Conservation (phyloP, 2,888 invertebrate genomes). For the Nomada fabriciana region DNA sequence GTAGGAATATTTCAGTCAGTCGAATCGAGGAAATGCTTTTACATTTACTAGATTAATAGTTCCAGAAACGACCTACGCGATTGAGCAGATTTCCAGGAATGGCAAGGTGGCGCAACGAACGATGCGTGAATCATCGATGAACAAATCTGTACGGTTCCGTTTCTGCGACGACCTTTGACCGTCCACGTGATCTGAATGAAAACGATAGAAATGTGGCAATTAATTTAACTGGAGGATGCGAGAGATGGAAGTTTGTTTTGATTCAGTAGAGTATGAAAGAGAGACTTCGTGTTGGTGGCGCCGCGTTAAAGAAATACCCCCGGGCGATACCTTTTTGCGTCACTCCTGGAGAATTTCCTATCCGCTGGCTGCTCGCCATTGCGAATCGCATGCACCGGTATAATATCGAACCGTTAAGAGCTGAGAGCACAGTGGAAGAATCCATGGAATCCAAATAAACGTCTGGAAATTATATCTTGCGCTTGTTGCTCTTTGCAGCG, state of each 20-base stretch:
- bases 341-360: constrained; percentile 75
- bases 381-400: constrained; percentile 48
- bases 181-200: not conserved
- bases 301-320: constrained; percentile 70
- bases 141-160: not conserved
- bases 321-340: constrained; percentile 72
- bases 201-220: not conserved
- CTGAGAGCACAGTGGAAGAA: constrained; percentile 54
- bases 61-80: not conserved
- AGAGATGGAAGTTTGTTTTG: constrained; percentile 38
- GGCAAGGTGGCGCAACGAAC: not conserved
- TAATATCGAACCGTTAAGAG: constrained; percentile 66
- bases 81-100: no score
- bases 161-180: not conserved
- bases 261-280: constrained; percentile 24
- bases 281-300: constrained; percentile 54
- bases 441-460: constrained; percentile 55
- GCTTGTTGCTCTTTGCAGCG: constrained; percentile 22
- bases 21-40: constrained; percentile 72
- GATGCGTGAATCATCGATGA: not conserved
- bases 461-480: constrained; percentile 43
- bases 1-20: constrained; percentile 60
- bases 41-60: constrained; percentile 40
- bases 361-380: constrained; percentile 63
- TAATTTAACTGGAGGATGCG: constrained; percentile 34